phyloP scores from a whole-genome alignment of 1,140 invertebrate genomes.

The Frieseomelitta varia region DNA sequence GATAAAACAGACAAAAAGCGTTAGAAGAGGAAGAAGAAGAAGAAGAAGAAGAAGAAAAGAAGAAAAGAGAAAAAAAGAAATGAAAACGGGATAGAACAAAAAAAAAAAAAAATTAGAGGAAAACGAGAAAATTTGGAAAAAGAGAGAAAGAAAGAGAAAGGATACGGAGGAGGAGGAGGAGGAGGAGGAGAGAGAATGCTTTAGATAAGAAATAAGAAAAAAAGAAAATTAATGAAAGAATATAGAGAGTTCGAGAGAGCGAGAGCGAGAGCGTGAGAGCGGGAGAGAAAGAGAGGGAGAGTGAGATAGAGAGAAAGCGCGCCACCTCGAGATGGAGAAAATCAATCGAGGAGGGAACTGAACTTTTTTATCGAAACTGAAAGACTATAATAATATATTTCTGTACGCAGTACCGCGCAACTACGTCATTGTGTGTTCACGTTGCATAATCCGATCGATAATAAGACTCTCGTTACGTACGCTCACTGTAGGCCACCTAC shows the following conservation, averaged over 20 bases:
- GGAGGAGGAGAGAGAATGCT: slow-evolving; percentile 46
- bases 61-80: neutral
- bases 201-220: slow-evolving; percentile 43
- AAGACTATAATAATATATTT: slow-evolving; percentile 83
- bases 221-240: slow-evolving; percentile 49
- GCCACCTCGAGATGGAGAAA: slow-evolving; percentile 63
- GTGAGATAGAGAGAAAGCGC: slow-evolving; percentile 67
- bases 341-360: slow-evolving; percentile 81
- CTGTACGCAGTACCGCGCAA: slow-evolving; percentile 82
- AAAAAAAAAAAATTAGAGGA: neutral
- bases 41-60: neutral
- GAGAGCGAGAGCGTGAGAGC: slow-evolving; percentile 15
- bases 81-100: slow-evolving; percentile 1
- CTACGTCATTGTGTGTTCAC: slow-evolving; percentile 82
- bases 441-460: slow-evolving; percentile 82
- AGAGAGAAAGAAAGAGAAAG: neutral
- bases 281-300: slow-evolving; percentile 50
- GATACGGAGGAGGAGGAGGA: slow-evolving; percentile 10
- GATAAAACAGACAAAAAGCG: slow-evolving; percentile 15
- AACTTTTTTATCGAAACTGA: slow-evolving; percentile 83
- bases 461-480: slow-evolving; percentile 81
- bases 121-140: slow-evolving; percentile 10
- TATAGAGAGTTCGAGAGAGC: slow-evolving; percentile 31
- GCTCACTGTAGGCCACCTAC: slow-evolving; percentile 75
- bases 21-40: slow-evolving; percentile 1